Evolutionary conservation across 2,797 vertebrate genomes (phyloP), one percentile per base, ranked within the genome.

Genomic region (Eurystomus glaucurus): DNA sequence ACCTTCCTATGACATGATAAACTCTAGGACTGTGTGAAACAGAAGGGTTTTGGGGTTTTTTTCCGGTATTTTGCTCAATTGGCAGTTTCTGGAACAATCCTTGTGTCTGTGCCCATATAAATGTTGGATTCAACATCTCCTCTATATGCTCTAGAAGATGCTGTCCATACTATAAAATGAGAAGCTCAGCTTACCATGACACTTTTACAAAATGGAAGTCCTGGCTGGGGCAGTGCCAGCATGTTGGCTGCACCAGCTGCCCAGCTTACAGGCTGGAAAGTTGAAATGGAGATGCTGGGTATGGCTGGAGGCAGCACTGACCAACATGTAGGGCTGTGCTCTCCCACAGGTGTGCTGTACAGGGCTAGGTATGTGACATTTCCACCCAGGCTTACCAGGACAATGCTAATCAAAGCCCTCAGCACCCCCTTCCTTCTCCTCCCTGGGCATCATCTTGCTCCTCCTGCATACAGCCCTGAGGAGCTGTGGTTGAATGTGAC

Each of bases 31-130:
- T 60, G 16, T 22, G 3, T 68, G 33, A 89, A 68, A 74, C 12
- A 76, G 26, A n/a, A 61, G 21, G 33, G 0, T 0, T 6, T 31
- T 71, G 21, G 33, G 0, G 0, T 6, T 31, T 71, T 52, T 39
- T 45, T 2, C 25, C 26, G 45, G 26, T 48, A 33, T 60, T 64
- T 82, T 54, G 28, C 33, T 74, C 64, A 64, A 48, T 16, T 58
- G 43, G 39, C 60, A 37, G 17, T 62, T 68, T 77, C 29, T 33
- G 35, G 31, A 72, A 35, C 20, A 28, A 65, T 39, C 5, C 9
- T 25, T 50, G n/a, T 1, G 0, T 51, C 58, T 52, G 18, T 23
- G 25, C 23, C 26, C 26, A 29, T 46, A 9, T 35, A 51, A 41
- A 46, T 4, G n/a, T 4, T 81, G 29, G 62, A 68, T 14, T 18